Base-by-base conservation (phyloP, 1,140 invertebrate species). In the Papilio glaucus region DNA sequence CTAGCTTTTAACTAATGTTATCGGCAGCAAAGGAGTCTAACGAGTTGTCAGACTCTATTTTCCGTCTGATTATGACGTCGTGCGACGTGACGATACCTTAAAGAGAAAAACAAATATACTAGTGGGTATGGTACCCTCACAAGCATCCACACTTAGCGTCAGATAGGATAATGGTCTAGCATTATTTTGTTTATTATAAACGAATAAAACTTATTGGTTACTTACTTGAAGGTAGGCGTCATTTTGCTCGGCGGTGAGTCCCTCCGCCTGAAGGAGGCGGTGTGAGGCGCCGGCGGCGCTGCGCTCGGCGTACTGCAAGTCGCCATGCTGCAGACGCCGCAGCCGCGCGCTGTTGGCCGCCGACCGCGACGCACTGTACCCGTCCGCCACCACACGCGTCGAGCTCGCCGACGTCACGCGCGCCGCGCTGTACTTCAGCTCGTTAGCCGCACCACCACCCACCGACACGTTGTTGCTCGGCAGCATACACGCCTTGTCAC, bases 391-490 rank as follows among this genome's bases (percentile, higher is more conserved):
- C 9, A 97, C 95, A 85, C 97, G 96, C 0, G 96, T 97, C 76
- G 96, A 97, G 12, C 96, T 96, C 4, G 96, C 96, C 26, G 96
- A 97, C 33, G 96, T 96, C 96, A 96, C 92, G 96, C 96, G 86
- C 95, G 98, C 91, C 95, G 97, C 85, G 96, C 94, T 82, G 95
- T 96, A 88, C 82, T 94, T 94, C 39, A 94, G 71, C 21, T 94
- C 88, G 77, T 93, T 88, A 82, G 88, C 83, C 82, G 93, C 77
- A 77, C 78, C 91, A 7, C 72, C 89, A 79, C 61, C 92, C 74
- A 77, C 91, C 71, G 82, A 85, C 73, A 73, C 84, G 77, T 85
- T 74, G 61, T 82, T 89, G 13, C 82, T 80, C 15, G 86, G 85
- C 1, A 94, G 88, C 6, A 94, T 84, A 42, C 93, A 94, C 10